Conservation (phyloP, 1,140 invertebrate genomes). For the Lepidotrigona ventralis region DNA sequence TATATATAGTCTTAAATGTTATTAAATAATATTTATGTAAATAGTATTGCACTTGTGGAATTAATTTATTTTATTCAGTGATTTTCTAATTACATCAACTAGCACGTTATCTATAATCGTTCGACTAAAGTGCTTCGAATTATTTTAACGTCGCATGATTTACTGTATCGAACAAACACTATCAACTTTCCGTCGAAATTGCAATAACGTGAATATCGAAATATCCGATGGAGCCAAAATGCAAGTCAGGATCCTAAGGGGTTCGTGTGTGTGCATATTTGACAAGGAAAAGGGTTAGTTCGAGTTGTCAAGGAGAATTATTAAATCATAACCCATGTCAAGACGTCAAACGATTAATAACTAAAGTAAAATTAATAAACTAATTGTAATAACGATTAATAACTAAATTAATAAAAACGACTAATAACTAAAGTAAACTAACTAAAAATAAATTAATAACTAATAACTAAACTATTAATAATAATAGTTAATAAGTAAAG, state of each 20-base stretch:
- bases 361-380: no score
- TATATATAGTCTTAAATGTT: no score
- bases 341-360: neutral
- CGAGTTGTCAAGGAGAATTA: neutral
- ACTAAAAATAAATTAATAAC: no score
- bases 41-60: no score
- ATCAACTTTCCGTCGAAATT: neutral
- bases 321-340: neutral
- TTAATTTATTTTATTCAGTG: neutral
- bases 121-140: neutral
- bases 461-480: no score
- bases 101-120: neutral
- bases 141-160: neutral
- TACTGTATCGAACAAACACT: neutral
- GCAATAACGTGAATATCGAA: neutral
- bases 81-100: neutral
- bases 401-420: no score
- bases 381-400: no score
- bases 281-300: neutral
- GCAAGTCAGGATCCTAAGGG: neutral
- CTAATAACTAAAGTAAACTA: no score
- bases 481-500: no score
- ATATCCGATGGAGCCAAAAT: neutral
- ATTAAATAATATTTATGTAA: no score
- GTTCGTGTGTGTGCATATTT: neutral